A percentile compares a stretch with the other conserved stretches of the same genome.
Conservation (phyloP, 2,888 invertebrate species). For the Bimastos eiseni region DNA sequence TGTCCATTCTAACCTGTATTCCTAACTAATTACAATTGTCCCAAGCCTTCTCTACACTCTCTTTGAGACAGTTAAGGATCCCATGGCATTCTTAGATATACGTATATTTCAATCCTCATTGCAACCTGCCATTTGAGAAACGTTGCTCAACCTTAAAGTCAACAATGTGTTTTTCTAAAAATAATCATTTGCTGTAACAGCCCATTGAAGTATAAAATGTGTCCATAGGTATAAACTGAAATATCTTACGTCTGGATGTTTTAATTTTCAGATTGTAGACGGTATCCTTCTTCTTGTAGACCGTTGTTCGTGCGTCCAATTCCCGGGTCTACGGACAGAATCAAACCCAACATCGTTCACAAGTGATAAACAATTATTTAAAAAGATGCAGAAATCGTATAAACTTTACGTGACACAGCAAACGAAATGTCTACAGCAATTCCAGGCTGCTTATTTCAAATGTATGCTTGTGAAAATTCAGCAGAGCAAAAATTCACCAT, state of each 20-base stretch:
- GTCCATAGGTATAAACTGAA: background rate
- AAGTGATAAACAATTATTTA: background rate
- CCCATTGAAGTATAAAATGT: background rate
- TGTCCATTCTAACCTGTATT: too few relatives aligned
- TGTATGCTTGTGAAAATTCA: background rate
- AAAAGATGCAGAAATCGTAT: background rate
- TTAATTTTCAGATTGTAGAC: constrained; percentile 95
- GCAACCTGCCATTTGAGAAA: too few relatives aligned
- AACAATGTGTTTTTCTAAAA: too few relatives aligned
- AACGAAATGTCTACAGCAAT: background rate
- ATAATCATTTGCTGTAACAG: too few relatives aligned
- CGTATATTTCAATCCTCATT: too few relatives aligned
- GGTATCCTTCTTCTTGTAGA: constrained; percentile 91
- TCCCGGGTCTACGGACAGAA: constrained; percentile 63
- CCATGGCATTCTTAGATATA: too few relatives aligned
- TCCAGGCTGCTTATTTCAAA: background rate
- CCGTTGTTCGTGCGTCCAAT: constrained; percentile 90
- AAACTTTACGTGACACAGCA: background rate
- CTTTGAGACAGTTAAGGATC: too few relatives aligned
- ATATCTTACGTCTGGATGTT: constrained; percentile 74
- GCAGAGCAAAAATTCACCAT: background rate
- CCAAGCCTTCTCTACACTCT: too few relatives aligned
- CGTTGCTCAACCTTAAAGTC: too few relatives aligned
- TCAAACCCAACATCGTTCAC: background rate
- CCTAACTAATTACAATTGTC: too few relatives aligned